phyloP scores from a whole-genome alignment of 2,113 vertebrate species.

The Gambusia affinis region DNA sequence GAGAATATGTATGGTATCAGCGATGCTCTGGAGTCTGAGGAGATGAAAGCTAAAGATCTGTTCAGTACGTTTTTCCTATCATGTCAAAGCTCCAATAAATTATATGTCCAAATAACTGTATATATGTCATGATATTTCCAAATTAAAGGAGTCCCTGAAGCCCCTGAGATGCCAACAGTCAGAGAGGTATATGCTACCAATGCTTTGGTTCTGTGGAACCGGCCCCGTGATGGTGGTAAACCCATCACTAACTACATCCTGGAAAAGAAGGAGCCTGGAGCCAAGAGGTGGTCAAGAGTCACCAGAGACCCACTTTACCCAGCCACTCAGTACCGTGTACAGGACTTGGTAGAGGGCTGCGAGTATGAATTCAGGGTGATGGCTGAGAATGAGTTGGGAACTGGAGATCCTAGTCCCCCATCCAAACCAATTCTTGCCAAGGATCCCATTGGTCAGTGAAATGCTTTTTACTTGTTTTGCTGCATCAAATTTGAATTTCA shows the following conservation, averaged over 20 bases:
- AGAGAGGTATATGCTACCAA: slow-evolving; percentile 91
- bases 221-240: slow-evolving; percentile 94
- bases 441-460: slow-evolving; percentile 91
- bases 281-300: slow-evolving; percentile 90
- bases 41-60: slow-evolving; percentile 95
- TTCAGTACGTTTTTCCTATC: slow-evolving; percentile 85
- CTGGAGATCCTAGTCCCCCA: slow-evolving; percentile 93
- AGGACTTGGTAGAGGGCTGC: slow-evolving; percentile 92
- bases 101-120: not conserved
- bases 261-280: slow-evolving; percentile 93
- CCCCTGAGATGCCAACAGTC: slow-evolving; percentile 90
- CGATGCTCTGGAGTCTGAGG: slow-evolving; percentile 92
- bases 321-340: slow-evolving; percentile 89
- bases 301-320: slow-evolving; percentile 92
- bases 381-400: slow-evolving; percentile 96
- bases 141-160: slow-evolving; percentile 92
- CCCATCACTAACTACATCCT: slow-evolving; percentile 96
- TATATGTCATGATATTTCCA: not conserved
- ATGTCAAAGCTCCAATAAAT: not conserved
- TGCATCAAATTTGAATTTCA: not conserved
- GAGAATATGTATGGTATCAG: slow-evolving; percentile 98
- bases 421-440: slow-evolving; percentile 94
- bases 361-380: slow-evolving; percentile 96
- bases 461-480: not conserved
- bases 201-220: slow-evolving; percentile 91